Percentiles rank a stretch among this genome's conserved stretches.
Evolutionary conservation across 2,888 invertebrate genomes (phyloP).

Genomic region (Ligdia adustata): DNA sequence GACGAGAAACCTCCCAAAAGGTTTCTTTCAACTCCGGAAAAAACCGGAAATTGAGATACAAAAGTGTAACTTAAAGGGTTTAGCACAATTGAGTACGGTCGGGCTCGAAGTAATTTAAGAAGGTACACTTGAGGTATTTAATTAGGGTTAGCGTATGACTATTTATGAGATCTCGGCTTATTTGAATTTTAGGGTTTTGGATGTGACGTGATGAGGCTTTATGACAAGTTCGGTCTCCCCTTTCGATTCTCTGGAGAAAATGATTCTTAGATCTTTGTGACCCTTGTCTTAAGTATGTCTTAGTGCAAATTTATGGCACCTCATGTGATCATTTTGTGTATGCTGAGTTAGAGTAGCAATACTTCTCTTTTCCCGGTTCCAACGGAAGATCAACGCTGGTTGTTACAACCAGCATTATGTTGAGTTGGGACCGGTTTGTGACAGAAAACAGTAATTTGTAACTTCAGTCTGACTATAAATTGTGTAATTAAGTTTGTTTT

Average conservation of each 20-base stretch:
- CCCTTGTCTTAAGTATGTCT: not conserved
- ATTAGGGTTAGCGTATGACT: slow-evolving; percentile 29
- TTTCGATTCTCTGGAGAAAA: not conserved
- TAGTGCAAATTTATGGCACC: no score
- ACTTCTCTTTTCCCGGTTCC: no score
- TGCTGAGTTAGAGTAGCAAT: no score
- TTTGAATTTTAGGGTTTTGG: slow-evolving; percentile 21
- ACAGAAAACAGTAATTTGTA: no score
- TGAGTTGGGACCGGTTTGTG: no score
- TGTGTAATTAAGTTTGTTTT: no score
- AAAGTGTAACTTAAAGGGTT: slow-evolving; percentile 58
- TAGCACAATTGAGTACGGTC: slow-evolving; percentile 41
- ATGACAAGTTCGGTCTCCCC: slow-evolving; percentile 9
- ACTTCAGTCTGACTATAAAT: no score
- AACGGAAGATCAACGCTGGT: no score
- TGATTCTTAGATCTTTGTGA: not conserved
- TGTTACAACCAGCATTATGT: no score
- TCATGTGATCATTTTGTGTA: no score
- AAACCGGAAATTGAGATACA: slow-evolving; percentile 70
- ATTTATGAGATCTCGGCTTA: slow-evolving; percentile 22
- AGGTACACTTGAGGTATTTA: slow-evolving; percentile 44
- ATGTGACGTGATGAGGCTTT: slow-evolving; percentile 20
- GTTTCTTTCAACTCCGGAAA: slow-evolving; percentile 31
- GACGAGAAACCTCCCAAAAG: slow-evolving; percentile 11
- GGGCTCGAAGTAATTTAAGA: slow-evolving; percentile 45